Evolutionary conservation across 2,797 vertebrate species (phyloP).

Genomic region (Sebastiscus tertius): DNA sequence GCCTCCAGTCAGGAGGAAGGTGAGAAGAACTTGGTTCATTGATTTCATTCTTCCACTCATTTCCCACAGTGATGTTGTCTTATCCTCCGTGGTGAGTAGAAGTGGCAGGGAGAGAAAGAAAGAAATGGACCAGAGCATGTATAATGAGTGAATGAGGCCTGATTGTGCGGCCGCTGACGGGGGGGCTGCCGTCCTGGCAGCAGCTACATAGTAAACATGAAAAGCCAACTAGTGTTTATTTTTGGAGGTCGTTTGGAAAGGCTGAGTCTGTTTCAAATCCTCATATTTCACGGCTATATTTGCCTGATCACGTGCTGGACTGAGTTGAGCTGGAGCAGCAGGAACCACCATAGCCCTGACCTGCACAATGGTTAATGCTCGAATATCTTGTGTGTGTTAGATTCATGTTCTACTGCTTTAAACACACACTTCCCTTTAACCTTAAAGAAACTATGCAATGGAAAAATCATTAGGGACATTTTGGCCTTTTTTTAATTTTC

Average conservation of each 20-base stretch:
- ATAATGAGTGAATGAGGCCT: background rate
- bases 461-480: background rate
- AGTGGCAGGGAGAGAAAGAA: background rate
- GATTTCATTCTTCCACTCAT: background rate
- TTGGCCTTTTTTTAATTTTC: too few species aligned
- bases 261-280: conserved; percentile 47
- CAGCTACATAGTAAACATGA: background rate
- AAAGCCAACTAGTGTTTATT: conserved; percentile 46
- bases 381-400: background rate
- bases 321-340: background rate
- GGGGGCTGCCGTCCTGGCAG: background rate
- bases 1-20: conserved; percentile 97
- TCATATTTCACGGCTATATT: conserved; percentile 63
- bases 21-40: conserved; percentile 49
- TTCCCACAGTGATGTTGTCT: background rate
- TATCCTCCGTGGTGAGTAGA: background rate
- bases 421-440: background rate
- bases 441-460: background rate
- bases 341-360: background rate
- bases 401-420: background rate
- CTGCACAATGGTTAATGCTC: background rate
- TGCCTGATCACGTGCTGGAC: conserved; percentile 26
- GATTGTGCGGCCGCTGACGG: background rate
- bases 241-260: conserved; percentile 37
- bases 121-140: background rate